These are phyloP conservation scores for Micromussa lordhowensis DNA, from an alignment of 92 coral and sea anemone genomes.

Conservation along the genomic window DNA sequence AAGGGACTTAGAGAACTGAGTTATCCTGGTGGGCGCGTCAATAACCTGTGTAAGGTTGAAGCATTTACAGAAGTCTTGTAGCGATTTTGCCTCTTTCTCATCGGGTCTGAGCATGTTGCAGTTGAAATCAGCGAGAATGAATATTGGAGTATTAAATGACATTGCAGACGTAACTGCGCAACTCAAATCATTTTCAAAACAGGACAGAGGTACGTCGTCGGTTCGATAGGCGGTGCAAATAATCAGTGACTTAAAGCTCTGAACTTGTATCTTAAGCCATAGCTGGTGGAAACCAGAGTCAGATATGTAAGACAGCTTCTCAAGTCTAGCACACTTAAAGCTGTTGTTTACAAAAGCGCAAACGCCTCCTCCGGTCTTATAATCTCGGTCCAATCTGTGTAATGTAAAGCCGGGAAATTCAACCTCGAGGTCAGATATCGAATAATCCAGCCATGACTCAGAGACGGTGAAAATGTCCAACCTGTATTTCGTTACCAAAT, in stretches of 20 bases:
- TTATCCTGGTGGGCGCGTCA: too few relatives aligned
- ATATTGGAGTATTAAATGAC: conserved; percentile 38
- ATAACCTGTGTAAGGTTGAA: conserved; percentile 8
- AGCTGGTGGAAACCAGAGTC: conserved; percentile 28
- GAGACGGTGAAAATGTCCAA: conserved; percentile 60
- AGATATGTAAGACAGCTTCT: background rate
- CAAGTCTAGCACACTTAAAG: conserved; percentile 13
- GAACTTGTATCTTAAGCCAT: conserved; percentile 51
- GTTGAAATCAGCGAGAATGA: conserved; percentile 45
- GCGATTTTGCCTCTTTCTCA: background rate
- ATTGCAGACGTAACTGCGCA: conserved; percentile 31
- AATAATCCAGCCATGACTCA: conserved; percentile 59
- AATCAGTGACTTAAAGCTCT: conserved; percentile 31
- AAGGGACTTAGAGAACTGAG: too few relatives aligned
- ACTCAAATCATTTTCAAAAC: conserved; percentile 9
- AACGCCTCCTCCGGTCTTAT: conserved; percentile 62
- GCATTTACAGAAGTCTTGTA: background rate
- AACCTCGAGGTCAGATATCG: conserved; percentile 51
- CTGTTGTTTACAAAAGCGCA: conserved; percentile 42
- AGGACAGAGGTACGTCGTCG: conserved; percentile 15
- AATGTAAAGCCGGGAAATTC: conserved; percentile 57
- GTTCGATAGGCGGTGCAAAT: conserved; percentile 54
- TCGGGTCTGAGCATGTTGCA: conserved; percentile 1
- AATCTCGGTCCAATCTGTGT: conserved; percentile 43
- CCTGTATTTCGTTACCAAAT: conserved; percentile 14